Percentiles rank a stretch among this genome's conserved stretches.
Conservation (phyloP, 2,113 vertebrate species). For the Lasiurus borealis region DNA sequence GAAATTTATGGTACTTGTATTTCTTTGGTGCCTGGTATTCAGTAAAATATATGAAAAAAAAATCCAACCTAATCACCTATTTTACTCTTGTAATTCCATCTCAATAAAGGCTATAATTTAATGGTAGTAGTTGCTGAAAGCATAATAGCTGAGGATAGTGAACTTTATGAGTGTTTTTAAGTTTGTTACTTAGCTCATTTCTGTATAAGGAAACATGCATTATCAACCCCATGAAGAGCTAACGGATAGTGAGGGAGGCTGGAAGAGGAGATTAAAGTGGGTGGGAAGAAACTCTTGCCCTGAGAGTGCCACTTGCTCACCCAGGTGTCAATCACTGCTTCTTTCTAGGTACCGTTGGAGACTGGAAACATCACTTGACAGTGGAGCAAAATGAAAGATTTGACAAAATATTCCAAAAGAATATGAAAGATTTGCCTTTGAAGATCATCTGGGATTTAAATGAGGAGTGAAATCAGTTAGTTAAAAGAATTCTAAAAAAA, state of each 20-base stretch:
- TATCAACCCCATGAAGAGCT: neutral
- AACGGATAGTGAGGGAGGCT: neutral
- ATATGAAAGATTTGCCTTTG: slow-evolving; percentile 77
- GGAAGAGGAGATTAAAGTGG: neutral
- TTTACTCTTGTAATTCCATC: no score
- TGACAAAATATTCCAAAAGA: slow-evolving; percentile 67
- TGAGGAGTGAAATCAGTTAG: neutral
- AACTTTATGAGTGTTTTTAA: neutral
- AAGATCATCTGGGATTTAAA: slow-evolving; percentile 80
- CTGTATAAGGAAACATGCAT: no score
- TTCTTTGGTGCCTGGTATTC: no score
- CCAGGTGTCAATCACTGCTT: neutral
- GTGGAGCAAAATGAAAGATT: slow-evolving; percentile 82
- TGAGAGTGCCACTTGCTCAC: neutral
- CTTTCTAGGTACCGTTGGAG: slow-evolving; percentile 76
- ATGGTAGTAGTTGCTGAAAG: no score
- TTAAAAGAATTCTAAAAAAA: neutral
- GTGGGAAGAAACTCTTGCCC: neutral
- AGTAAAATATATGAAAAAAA: no score
- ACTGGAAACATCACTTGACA: slow-evolving; percentile 83
- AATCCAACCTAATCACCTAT: no score
- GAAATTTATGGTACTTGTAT: no score
- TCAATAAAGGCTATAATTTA: neutral
- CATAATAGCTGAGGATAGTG: no score
- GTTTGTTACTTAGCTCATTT: no score